phyloP scores from a whole-genome alignment of 1,140 invertebrate species.

The Euwallacea similis region DNA sequence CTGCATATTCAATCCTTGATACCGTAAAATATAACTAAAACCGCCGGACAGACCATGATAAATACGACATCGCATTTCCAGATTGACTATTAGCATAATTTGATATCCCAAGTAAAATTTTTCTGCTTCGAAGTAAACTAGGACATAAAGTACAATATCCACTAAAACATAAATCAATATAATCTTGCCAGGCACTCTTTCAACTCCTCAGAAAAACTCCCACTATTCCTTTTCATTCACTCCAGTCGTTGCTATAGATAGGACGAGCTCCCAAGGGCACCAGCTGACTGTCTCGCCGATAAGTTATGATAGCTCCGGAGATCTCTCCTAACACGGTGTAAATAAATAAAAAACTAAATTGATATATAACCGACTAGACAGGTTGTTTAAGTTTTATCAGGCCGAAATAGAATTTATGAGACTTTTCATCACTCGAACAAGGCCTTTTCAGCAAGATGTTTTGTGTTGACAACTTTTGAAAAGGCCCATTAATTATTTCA shows the following conservation, averaged over 20 bases:
- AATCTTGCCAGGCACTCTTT: too few species aligned
- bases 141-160: too few species aligned
- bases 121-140: too few species aligned
- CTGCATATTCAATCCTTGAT: too few species aligned
- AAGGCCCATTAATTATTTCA: constrained; percentile 25
- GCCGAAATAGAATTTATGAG: constrained; percentile 30
- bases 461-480: constrained; percentile 16
- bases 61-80: too few species aligned
- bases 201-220: neutral
- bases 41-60: too few species aligned
- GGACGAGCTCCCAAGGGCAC: constrained; percentile 17
- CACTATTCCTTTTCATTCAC: constrained; percentile 1
- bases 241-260: constrained; percentile 7
- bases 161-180: too few species aligned
- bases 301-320: constrained; percentile 26
- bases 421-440: constrained; percentile 18
- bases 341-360: constrained; percentile 33
- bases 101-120: too few species aligned
- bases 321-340: constrained; percentile 17
- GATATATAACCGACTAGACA: constrained; percentile 26
- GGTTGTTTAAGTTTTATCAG: constrained; percentile 29
- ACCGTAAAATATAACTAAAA: too few species aligned
- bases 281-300: constrained; percentile 26
- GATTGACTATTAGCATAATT: too few species aligned
- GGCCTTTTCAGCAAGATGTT: constrained; percentile 10